A percentile compares a stretch with the other conserved stretches of the same genome.
Conservation (phyloP, 2,113 vertebrate genomes). For the Nanorana parkeri region DNA sequence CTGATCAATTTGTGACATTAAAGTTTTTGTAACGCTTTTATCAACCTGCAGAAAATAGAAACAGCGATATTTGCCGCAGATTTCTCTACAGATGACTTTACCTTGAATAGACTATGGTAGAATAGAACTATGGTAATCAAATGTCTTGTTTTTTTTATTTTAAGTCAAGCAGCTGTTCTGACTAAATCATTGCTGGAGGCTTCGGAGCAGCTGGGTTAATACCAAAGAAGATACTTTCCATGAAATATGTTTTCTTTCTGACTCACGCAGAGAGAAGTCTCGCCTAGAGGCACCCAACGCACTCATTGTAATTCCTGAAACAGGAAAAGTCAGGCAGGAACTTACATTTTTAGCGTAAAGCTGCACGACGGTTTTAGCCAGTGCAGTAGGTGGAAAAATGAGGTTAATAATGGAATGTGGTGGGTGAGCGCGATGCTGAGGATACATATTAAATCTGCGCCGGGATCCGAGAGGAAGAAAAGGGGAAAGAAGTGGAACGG, state of each 20-base stretch:
- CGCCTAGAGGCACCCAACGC: slow-evolving; percentile 21
- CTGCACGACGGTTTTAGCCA: background rate
- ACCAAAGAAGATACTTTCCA: slow-evolving; percentile 49
- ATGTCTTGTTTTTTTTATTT: slow-evolving; percentile 42
- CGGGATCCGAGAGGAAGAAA: background rate
- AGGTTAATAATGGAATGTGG: background rate
- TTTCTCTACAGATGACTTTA: slow-evolving; percentile 3
- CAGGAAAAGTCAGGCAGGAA: slow-evolving; percentile 31
- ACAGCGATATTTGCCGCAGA: slow-evolving; percentile 45
- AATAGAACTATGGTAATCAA: slow-evolving; percentile 32
- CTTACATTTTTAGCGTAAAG: slow-evolving; percentile 42
- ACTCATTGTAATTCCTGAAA: slow-evolving; percentile 52
- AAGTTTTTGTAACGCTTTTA: background rate
- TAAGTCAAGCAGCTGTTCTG: slow-evolving; percentile 36
- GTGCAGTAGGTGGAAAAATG: background rate
- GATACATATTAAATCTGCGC: background rate
- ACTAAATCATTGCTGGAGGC: slow-evolving; percentile 38
- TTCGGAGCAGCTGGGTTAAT: slow-evolving; percentile 49
- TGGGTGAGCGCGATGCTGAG: background rate
- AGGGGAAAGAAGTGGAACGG: background rate
- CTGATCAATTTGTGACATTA: too few species aligned
- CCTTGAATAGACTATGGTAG: background rate
- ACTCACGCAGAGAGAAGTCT: slow-evolving; percentile 37
- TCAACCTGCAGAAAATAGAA: background rate
- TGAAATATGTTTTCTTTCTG: slow-evolving; percentile 50